phyloP scores from a whole-genome alignment of 2,113 vertebrate genomes.

The Equus przewalskii region DNA sequence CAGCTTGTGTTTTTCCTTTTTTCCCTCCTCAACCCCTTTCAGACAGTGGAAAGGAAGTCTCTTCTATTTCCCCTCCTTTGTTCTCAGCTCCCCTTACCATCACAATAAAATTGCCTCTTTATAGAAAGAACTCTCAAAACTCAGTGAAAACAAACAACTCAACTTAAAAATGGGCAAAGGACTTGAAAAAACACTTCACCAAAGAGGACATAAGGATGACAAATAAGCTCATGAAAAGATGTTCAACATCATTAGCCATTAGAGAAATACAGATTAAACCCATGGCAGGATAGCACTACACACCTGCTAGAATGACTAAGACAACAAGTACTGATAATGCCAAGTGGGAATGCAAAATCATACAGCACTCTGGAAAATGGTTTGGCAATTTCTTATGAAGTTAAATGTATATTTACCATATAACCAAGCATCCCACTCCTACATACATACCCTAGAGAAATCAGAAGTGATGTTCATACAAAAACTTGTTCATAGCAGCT shows the following conservation, averaged over 20 bases:
- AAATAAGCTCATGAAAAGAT: not conserved
- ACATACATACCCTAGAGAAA: not conserved
- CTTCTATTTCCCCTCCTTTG: not conserved
- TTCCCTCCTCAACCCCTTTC: not conserved
- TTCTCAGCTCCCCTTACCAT: not conserved
- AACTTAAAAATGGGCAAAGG: constrained; percentile 35
- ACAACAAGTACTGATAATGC: not conserved
- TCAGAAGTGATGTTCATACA: not conserved
- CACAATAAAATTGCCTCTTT: not conserved
- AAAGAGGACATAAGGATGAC: not conserved
- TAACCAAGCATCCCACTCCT: not conserved
- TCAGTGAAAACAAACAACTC: constrained; percentile 8
- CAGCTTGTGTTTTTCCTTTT: not conserved
- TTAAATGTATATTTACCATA: not conserved
- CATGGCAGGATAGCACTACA: not conserved
- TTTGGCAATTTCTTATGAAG: not conserved
- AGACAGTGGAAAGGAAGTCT: not conserved
- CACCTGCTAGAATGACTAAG: not conserved
- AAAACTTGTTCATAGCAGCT: not conserved
- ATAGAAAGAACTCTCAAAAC: not conserved
- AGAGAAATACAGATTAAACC: not conserved
- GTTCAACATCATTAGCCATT: not conserved
- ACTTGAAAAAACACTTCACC: not conserved
- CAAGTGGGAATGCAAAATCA: not conserved
- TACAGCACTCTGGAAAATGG: not conserved